Percentiles rank a stretch among this genome's conserved stretches.
phyloP scores from a whole-genome alignment of 1,140 invertebrate species.

The Drosophila asahinai region DNA sequence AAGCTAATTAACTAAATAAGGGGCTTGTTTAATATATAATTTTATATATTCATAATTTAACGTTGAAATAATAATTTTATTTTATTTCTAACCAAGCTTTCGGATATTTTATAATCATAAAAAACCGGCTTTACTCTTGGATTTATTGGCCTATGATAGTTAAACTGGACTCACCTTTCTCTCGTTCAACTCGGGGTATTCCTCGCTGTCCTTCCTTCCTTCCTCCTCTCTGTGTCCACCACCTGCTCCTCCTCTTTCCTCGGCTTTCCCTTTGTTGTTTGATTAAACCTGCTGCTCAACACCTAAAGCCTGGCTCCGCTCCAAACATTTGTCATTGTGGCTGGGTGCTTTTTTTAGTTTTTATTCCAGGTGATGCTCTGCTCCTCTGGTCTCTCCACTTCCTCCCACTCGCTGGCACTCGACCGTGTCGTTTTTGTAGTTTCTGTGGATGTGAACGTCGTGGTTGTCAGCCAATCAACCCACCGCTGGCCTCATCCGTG shows the following conservation, averaged over 20 bases:
- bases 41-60: not conserved
- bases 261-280: constrained; percentile 26
- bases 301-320: constrained; percentile 54
- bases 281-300: constrained; percentile 49
- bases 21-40: not conserved
- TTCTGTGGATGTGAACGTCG: constrained; percentile 44
- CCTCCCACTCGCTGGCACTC: constrained; percentile 51
- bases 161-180: constrained; percentile 27
- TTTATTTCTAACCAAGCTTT: constrained; percentile 5
- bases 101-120: not conserved
- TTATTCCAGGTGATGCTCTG: constrained; percentile 25
- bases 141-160: constrained; percentile 16
- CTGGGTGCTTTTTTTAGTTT: constrained; percentile 6
- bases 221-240: not conserved
- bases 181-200: constrained; percentile 15
- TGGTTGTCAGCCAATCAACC: constrained; percentile 62
- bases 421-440: constrained; percentile 39
- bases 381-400: constrained; percentile 20
- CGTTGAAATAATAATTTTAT: not conserved
- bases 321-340: constrained; percentile 56
- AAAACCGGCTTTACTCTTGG: constrained; percentile 7
- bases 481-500: constrained; percentile 56
- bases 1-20: not conserved
- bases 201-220: constrained; percentile 15
- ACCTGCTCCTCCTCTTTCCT: constrained; percentile 4